Evolutionary conservation across 2,113 vertebrate genomes (phyloP), one percentile per base, ranked within the genome.

Genomic region (Salvelinus alpinus): DNA sequence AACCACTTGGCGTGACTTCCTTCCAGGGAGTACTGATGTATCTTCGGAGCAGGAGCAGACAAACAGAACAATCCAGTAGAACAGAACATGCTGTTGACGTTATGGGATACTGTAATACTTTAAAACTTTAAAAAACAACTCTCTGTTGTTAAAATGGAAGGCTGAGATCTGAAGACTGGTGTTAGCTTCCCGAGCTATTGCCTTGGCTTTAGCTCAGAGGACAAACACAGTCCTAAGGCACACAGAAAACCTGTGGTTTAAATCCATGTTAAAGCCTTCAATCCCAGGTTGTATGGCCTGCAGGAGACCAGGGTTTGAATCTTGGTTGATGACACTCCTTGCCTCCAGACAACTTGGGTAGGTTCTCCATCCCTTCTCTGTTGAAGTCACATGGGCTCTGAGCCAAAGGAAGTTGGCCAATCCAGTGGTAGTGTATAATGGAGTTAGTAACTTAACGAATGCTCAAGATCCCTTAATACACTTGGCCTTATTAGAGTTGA

Each of bases 1-100:
- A 72, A 85, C 80, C 78, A 83, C 80, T 87, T 85, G 83, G 78
- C 82, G 85, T 5, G 16, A 68, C 80, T 47, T 51, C 59, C 83
- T n/a, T 47, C 66, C 18, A 48, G 44, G 72, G 76, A 82, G 78
- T 31, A 47, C 22, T 80, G 78, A 72, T 29, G 54, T 27, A 47
- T 22, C 68, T 11, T 59, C 77, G 68, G 80, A 81, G 74, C 5
- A 47, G 59, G 74, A 81, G 73, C 75, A 70, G 81, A 68, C 3
- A 68, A 44, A 44, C 38, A 44, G 8, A 44, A 11, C 8, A 44
- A 11, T 0, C 38, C 8, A 11, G 38, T 9, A 44, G 7, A 44
- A 2, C 38, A 44, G 8, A 44, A 44, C 8, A 44, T 2, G 38
- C 8, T 44, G 8, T 44, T 44, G 38, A 9, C 11, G 2, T 44